A percentile compares a stretch with the other conserved stretches of the same genome.
Conservation (phyloP, 2,113 vertebrate genomes). For the Bubo blakistoni region DNA sequence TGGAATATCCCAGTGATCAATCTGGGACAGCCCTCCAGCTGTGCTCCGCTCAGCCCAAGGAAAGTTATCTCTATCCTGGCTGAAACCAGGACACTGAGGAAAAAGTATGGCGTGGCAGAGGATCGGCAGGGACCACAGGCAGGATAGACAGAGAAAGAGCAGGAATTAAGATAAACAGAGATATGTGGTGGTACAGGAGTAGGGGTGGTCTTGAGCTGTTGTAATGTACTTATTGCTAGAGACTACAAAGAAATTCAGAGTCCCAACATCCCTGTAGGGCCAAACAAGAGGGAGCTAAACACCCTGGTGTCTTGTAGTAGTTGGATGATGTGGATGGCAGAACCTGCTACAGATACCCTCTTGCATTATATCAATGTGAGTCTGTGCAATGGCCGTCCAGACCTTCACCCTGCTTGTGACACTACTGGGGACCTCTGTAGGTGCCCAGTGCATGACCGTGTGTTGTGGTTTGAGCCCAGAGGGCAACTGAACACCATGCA, state of each 20-base stretch:
- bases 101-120: not conserved
- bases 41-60: too few species aligned
- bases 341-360: not conserved
- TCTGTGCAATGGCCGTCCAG: not conserved
- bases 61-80: too few species aligned
- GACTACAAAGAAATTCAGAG: not conserved
- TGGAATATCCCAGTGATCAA: too few species aligned
- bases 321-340: not conserved
- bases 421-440: not conserved
- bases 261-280: not conserved
- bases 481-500: too few species aligned
- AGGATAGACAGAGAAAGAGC: not conserved
- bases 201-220: not conserved
- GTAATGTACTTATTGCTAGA: not conserved
- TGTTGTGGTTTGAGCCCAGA: too few species aligned
- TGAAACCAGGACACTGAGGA: not conserved
- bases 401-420: not conserved
- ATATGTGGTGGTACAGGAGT: not conserved
- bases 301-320: not conserved
- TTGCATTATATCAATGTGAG: rapidly evolving
- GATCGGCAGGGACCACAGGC: too few species aligned
- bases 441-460: not conserved
- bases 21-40: too few species aligned
- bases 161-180: not conserved
- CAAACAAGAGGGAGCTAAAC: not conserved